These are phyloP conservation scores for Saturnia japonica DNA, from an alignment of 2,888 invertebrate species.

Conservation along the genomic window DNA sequence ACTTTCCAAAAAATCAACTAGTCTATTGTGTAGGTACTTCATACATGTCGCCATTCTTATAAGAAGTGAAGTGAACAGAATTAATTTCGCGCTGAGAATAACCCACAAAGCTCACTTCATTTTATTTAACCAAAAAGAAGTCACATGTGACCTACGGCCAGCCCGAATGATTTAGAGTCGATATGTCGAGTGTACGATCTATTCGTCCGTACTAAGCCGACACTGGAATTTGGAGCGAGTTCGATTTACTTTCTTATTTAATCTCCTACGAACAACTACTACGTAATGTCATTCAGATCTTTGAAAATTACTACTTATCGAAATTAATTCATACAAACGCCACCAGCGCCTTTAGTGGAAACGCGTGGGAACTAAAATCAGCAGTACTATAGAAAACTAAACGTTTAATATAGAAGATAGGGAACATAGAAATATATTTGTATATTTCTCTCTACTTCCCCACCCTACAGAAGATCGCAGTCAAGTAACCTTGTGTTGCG, in stretches of 20 bases:
- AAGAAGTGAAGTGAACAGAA: not conserved
- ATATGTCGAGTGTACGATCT: conserved; percentile 45
- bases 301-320: not conserved
- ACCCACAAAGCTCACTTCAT: conserved; percentile 31
- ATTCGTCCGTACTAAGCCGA: conserved; percentile 48
- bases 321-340: not conserved
- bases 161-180: conserved; percentile 56
- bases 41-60: not conserved
- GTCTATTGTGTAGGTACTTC: no score
- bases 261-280: not conserved
- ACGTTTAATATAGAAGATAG: no score
- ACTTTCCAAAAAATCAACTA: no score
- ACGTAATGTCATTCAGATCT: not conserved
- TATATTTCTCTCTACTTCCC: no score
- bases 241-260: not conserved
- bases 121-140: conserved; percentile 38
- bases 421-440: no score
- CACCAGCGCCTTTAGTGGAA: no score
- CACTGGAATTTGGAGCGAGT: conserved; percentile 41
- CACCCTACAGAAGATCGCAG: no score
- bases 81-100: not conserved
- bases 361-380: no score
- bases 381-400: no score
- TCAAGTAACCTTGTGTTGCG: no score
- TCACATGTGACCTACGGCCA: conserved; percentile 63